These are phyloP conservation scores for Diadophis punctatus DNA, from an alignment of 2,113 vertebrate genomes.

Conservation along the genomic window DNA sequence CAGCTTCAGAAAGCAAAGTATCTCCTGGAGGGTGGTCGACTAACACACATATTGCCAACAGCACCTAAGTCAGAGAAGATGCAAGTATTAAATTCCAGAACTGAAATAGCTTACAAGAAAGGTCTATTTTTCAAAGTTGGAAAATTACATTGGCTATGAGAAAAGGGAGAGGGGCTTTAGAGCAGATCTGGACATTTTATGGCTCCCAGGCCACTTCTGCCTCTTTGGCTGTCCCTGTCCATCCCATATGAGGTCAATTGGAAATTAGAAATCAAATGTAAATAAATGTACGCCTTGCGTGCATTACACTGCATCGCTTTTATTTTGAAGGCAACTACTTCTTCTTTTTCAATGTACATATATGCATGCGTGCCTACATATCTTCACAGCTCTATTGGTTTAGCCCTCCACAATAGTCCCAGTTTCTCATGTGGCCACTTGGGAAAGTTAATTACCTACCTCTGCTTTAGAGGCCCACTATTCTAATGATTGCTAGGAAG, in stretches of 20 bases:
- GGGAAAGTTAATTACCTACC: not conserved
- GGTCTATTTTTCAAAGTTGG: not conserved
- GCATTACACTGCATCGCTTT: not conserved
- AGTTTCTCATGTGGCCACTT: not conserved
- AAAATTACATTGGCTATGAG: not conserved
- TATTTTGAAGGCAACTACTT: not conserved
- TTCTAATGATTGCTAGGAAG: not conserved
- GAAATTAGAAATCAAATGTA: not conserved
- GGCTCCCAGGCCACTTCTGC: not conserved
- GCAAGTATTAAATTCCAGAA: not conserved
- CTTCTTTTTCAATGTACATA: not conserved
- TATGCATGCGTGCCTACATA: not conserved
- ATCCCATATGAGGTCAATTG: not conserved
- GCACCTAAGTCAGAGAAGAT: not conserved
- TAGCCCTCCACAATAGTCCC: not conserved
- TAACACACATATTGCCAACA: not conserved
- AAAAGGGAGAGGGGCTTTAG: not conserved
- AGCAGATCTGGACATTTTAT: not conserved
- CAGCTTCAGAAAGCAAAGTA: not conserved
- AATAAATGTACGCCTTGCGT: not conserved
- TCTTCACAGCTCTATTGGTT: not conserved
- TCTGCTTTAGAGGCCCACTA: not conserved
- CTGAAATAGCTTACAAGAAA: not conserved
- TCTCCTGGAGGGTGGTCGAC: not conserved
- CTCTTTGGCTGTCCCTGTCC: not conserved